Percentiles rank a stretch among this genome's conserved stretches.
Evolutionary conservation across 2,888 invertebrate species (phyloP).

Genomic region (Helleia helle): DNA sequence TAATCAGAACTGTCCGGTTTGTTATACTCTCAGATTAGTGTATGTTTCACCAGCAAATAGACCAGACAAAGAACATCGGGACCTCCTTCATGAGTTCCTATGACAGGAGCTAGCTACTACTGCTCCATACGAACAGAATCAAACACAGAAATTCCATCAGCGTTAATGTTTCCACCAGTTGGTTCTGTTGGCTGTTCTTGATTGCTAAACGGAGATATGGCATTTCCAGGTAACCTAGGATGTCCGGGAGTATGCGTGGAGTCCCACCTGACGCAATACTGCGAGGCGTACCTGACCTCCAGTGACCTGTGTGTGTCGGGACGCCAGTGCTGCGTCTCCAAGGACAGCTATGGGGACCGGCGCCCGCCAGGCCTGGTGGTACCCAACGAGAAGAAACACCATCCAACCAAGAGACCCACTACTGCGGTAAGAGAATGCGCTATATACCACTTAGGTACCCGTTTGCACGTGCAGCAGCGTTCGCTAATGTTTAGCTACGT

Average conservation of each 20-base stretch:
- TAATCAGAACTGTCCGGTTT: no score
- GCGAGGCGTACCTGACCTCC: conserved; percentile 86
- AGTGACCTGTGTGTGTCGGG: conserved; percentile 82
- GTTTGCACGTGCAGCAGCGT: no score
- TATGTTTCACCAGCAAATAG: no score
- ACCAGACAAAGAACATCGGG: no score
- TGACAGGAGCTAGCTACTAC: no score
- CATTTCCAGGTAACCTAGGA: conserved; percentile 59
- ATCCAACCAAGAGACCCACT: conserved; percentile 47
- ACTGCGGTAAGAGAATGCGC: conserved; percentile 53
- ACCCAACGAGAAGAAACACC: conserved; percentile 70
- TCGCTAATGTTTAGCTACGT: no score
- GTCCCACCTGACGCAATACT: conserved; percentile 86
- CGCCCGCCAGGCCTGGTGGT: conserved; percentile 82
- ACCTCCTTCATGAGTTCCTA: no score
- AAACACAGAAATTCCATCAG: no score
- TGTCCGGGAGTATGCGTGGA: conserved; percentile 91
- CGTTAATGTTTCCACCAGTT: no score
- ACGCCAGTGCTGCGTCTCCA: conserved; percentile 86
- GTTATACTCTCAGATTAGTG: no score
- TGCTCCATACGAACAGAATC: no score
- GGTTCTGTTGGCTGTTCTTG: background rate
- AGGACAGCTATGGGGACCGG: conserved; percentile 81
- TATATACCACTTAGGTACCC: no score
- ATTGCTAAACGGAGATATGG: background rate